Evolutionary conservation across 2,113 vertebrate genomes (phyloP), one percentile per base, ranked within the genome.

Genomic region (Catharus minimus): DNA sequence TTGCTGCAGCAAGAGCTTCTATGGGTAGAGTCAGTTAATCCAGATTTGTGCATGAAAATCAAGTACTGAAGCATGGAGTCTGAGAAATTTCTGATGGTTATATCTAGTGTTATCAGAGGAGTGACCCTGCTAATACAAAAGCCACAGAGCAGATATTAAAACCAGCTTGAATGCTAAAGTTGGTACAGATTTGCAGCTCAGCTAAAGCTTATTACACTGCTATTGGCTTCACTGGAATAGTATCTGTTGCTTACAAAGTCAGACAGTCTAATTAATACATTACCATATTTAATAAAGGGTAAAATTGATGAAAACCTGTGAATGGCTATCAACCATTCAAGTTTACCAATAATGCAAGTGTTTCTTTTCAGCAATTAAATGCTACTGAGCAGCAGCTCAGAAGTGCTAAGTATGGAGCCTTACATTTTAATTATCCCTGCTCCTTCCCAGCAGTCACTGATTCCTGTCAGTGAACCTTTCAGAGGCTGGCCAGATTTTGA

Each of bases 161-260:
- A 62, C 15, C 80, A 86, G 57, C 73, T 72, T 76, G 33, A 65
- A 88, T 4, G 8, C 49, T 88, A 13, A 78, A 83, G 73, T 16
- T 92, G 71, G 77, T 76, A 61, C 28, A 76, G 77, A 95, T 82
- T 89, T 87, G 79, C 47, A 82, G 92, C 90, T 83, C 46, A 82
- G 58, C 58, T 82, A 86, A 84, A 94, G 57, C 80, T 72, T 76
- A 65, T 82, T 94, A 88, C 10, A 15, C 28, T 57, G 73, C 68
- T 88, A 4, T 88, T 88, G 80, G 67, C 71, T 91, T 82, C 77
- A 55, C 41, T 84, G 44, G 69, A 82, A 76, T 41, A 82, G 27
- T 61, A 83, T 50, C 62, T 80, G 55, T 32, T 44, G 62, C 74
- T 87, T 90, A 89, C 19, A 15, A 82, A 94, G 36, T 73, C 74